Percentiles rank a stretch among this genome's conserved stretches.
Evolutionary conservation across 1,140 invertebrate genomes (phyloP).

Genomic region (Drosophila rhopaloa): DNA sequence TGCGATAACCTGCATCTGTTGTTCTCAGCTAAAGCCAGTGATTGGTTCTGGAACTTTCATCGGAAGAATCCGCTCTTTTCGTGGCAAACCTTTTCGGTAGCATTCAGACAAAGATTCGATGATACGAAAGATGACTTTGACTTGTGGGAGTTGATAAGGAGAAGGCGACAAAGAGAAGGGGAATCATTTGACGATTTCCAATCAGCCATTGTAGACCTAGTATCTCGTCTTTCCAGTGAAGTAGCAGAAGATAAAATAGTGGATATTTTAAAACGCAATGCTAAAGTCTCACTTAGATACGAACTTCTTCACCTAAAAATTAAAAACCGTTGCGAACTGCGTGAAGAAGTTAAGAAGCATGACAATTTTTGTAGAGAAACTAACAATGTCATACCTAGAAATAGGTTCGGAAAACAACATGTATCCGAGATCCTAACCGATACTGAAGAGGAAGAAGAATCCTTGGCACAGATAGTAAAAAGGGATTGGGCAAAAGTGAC

Average conservation of each 20-base stretch:
- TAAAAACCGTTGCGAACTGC: not conserved
- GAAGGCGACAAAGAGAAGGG: slow-evolving; percentile 9
- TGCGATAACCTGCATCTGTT: slow-evolving; percentile 16
- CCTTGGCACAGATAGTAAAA: not conserved
- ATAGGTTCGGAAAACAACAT: slow-evolving; percentile 2
- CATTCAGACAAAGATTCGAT: slow-evolving; percentile 19
- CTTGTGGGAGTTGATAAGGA: too few relatives aligned
- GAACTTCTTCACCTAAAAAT: slow-evolving; percentile 18
- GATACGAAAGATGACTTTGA: too few relatives aligned
- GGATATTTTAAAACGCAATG: slow-evolving; percentile 17
- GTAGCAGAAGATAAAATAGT: slow-evolving; percentile 13
- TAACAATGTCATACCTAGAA: too few relatives aligned
- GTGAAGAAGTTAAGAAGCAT: slow-evolving; percentile 19
- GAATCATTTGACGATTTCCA: slow-evolving; percentile 22
- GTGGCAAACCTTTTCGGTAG: slow-evolving; percentile 6
- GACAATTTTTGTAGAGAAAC: slow-evolving; percentile 11
- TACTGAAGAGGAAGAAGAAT: slow-evolving; percentile 3
- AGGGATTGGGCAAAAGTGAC: slow-evolving; percentile 8
- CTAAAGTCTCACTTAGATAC: slow-evolving; percentile 12
- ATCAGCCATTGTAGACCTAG: slow-evolving; percentile 11
- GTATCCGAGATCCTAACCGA: slow-evolving; percentile 5
- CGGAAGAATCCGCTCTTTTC: slow-evolving; percentile 5
- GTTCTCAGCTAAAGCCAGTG: slow-evolving; percentile 12
- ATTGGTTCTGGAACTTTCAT: slow-evolving; percentile 24
- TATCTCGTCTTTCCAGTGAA: slow-evolving; percentile 10